These are phyloP conservation scores for Bufo bufo DNA, from an alignment of 2,113 vertebrate genomes.

Conservation along the genomic window DNA sequence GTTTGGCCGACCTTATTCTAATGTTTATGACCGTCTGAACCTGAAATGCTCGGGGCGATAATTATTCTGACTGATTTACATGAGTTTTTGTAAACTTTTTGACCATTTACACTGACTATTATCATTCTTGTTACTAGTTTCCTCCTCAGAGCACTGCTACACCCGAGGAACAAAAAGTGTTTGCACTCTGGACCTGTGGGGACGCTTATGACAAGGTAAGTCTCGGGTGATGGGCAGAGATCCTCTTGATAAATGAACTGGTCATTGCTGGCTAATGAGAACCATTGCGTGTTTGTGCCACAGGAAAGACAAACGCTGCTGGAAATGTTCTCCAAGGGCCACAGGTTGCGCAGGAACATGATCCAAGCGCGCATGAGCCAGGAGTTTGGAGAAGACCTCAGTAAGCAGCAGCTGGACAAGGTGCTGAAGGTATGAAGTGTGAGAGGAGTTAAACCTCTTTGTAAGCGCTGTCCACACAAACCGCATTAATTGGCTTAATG, in stretches of 20 bases:
- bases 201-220: constrained; percentile 90
- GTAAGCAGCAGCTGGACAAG: constrained; percentile 89
- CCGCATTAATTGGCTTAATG: constrained; percentile 36
- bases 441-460: not conserved
- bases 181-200: constrained; percentile 92
- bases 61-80: too few relatives aligned
- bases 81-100: too few relatives aligned
- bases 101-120: too few relatives aligned
- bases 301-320: constrained; percentile 92
- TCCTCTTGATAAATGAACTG: too few relatives aligned
- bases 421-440: constrained; percentile 82
- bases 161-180: constrained; percentile 94
- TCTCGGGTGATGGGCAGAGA: too few relatives aligned
- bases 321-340: constrained; percentile 90
- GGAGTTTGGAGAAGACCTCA: constrained; percentile 83
- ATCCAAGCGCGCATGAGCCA: constrained; percentile 84
- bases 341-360: constrained; percentile 83
- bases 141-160: constrained; percentile 91
- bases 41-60: too few relatives aligned
- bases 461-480: constrained; percentile 10
- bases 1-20: too few relatives aligned
- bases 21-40: too few relatives aligned
- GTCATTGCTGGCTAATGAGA: constrained; percentile 1
- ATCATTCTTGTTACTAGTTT: constrained; percentile 75
- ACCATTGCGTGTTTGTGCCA: not conserved